Percentiles rank a stretch among this genome's conserved stretches.
phyloP scores from a whole-genome alignment of 2,113 vertebrate species.

The Periophthalmodon schlosseri region DNA sequence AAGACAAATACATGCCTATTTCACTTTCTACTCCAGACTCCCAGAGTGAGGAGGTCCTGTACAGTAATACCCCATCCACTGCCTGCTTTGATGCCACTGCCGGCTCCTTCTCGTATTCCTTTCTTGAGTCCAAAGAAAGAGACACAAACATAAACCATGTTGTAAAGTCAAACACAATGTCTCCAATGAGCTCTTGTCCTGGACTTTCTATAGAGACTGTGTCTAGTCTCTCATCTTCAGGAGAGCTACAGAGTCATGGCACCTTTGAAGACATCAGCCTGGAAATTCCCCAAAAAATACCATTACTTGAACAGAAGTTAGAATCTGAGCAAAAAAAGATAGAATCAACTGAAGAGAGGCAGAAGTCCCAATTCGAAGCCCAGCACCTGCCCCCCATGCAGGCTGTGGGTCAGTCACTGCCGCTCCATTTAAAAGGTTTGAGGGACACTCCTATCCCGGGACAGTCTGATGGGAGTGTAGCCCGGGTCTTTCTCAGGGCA shows the following conservation, averaged over 20 bases:
- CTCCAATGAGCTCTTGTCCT: neutral
- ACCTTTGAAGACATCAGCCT: conserved; percentile 37
- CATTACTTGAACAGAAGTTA: neutral
- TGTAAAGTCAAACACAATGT: neutral
- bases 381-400: conserved; percentile 50
- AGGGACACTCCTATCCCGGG: conserved; percentile 44
- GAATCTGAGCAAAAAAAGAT: neutral
- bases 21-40: neutral
- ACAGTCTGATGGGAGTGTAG: conserved; percentile 68
- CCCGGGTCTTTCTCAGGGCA: conserved; percentile 81
- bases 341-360: neutral
- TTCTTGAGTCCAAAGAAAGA: conserved; percentile 15
- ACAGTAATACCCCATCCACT: conserved; percentile 17
- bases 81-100: conserved; percentile 22
- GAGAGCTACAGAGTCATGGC: neutral
- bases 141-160: conserved; percentile 4
- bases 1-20: conserved; percentile 35
- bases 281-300: conserved; percentile 20
- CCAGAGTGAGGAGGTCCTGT: neutral
- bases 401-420: conserved; percentile 10
- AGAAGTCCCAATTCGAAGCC: neutral
- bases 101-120: conserved; percentile 27
- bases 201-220: conserved; percentile 1
- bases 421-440: conserved; percentile 28
- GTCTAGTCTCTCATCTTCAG: neutral